Conservation (phyloP, 35 echinoderm and acorn worm species). For the Diadema setosum region DNA sequence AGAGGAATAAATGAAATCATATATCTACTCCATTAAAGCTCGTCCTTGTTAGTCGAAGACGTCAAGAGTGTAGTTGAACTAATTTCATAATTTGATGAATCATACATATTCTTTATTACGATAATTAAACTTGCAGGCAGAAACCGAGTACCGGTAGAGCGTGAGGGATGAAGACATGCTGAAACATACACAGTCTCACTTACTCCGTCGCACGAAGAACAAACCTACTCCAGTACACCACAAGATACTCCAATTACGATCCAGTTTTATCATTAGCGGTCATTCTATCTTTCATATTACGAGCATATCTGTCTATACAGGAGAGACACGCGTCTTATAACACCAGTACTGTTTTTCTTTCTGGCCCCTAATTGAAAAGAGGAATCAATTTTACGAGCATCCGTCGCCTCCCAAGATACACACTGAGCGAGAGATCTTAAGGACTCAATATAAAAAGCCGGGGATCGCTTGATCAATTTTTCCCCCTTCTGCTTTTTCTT, state of each 20-base stretch:
- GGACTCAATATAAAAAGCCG: not conserved
- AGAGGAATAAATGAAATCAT: slow-evolving; percentile 8
- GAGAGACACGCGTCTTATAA: not conserved
- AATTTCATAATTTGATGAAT: slow-evolving; percentile 34
- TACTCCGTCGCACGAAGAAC: not conserved
- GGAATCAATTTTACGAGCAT: slow-evolving; percentile 21
- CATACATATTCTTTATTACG: slow-evolving; percentile 20
- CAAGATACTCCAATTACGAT: not conserved
- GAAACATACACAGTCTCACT: not conserved
- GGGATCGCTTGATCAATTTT: slow-evolving; percentile 22
- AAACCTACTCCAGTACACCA: not conserved
- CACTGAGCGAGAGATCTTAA: not conserved
- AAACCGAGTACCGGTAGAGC: not conserved
- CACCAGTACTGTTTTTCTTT: slow-evolving; percentile 8
- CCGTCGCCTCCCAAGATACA: not conserved
- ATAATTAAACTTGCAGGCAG: slow-evolving; percentile 4
- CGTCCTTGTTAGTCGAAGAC: slow-evolving; percentile 1
- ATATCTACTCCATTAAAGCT: slow-evolving; percentile 25
- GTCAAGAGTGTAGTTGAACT: not conserved
- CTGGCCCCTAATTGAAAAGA: slow-evolving; percentile 10
- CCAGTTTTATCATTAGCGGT: slow-evolving; percentile 18
- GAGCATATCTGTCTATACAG: not conserved
- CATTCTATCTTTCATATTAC: not conserved
- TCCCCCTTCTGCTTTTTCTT: no score
- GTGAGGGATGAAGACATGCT: not conserved